These are phyloP conservation scores for Leuctra nigra DNA, from an alignment of 2,888 invertebrate genomes.

Conservation along the genomic window DNA sequence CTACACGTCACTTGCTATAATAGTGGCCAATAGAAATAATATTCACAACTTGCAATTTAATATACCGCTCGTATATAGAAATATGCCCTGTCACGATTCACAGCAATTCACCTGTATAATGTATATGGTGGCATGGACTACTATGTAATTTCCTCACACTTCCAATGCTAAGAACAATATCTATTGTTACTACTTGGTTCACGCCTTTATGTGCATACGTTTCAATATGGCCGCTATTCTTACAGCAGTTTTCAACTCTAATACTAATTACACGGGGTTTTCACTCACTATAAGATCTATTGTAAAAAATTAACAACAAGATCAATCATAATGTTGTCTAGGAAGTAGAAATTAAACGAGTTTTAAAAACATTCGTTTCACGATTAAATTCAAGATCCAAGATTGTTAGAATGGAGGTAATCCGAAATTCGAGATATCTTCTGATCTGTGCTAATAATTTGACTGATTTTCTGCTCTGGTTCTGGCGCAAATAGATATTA, in stretches of 20 bases:
- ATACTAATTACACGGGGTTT: neutral
- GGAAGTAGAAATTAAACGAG: too few relatives aligned
- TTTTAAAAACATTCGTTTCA: too few relatives aligned
- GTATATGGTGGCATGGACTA: too few relatives aligned
- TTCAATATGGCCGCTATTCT: neutral
- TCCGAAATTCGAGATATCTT: too few relatives aligned
- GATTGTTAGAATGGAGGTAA: too few relatives aligned
- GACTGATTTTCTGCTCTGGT: too few relatives aligned
- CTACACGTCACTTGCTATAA: neutral
- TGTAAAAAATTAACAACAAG: neutral
- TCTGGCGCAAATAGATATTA: too few relatives aligned
- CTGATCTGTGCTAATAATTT: too few relatives aligned
- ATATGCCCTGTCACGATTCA: neutral
- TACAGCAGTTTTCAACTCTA: neutral
- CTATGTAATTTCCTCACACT: neutral
- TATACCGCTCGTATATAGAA: neutral
- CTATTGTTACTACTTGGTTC: neutral
- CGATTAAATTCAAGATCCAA: too few relatives aligned
- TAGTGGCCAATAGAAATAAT: too few relatives aligned
- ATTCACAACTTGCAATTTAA: neutral
- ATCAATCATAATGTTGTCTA: neutral
- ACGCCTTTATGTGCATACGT: constrained; percentile 4
- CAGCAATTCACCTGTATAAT: neutral
- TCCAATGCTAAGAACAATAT: neutral
- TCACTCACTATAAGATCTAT: neutral